phyloP scores from a whole-genome alignment of 2,888 invertebrate species.

The Lamellibrachia satsuma region DNA sequence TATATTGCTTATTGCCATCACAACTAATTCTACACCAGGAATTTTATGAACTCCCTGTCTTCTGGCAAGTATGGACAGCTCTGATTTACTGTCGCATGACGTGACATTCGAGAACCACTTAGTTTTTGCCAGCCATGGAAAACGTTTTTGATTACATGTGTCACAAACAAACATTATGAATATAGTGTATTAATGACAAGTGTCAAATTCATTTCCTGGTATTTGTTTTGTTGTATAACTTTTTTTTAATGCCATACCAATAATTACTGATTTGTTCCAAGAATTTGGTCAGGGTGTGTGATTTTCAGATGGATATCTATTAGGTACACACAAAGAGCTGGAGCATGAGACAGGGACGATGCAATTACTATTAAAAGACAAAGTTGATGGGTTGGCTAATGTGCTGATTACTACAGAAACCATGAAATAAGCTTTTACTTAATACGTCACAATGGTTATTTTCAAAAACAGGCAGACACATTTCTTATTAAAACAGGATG shows the following conservation, averaged over 20 bases:
- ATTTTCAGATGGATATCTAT: not conserved
- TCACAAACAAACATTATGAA: not conserved
- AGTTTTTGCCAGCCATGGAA: not conserved
- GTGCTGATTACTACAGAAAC: not conserved
- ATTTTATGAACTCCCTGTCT: not conserved
- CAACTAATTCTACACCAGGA: not conserved
- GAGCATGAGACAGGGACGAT: not conserved
- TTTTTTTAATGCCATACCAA: not conserved
- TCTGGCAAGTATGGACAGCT: not conserved
- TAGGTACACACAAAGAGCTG: not conserved
- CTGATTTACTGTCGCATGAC: not conserved
- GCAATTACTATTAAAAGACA: not conserved
- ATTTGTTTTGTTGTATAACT: not conserved
- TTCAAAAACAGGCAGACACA: no score
- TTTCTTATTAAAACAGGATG: no score
- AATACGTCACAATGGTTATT: not conserved
- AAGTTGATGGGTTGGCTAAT: not conserved
- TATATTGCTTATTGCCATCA: not conserved
- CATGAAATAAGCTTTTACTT: not conserved
- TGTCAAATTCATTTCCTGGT: not conserved
- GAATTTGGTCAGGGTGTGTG: not conserved
- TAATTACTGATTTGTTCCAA: not conserved
- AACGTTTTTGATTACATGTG: not conserved
- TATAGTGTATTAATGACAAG: slow-evolving; percentile 2
- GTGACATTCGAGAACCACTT: not conserved